Evolutionary conservation across 2,888 invertebrate genomes (phyloP).

Genomic region (Alsophila aescularia): DNA sequence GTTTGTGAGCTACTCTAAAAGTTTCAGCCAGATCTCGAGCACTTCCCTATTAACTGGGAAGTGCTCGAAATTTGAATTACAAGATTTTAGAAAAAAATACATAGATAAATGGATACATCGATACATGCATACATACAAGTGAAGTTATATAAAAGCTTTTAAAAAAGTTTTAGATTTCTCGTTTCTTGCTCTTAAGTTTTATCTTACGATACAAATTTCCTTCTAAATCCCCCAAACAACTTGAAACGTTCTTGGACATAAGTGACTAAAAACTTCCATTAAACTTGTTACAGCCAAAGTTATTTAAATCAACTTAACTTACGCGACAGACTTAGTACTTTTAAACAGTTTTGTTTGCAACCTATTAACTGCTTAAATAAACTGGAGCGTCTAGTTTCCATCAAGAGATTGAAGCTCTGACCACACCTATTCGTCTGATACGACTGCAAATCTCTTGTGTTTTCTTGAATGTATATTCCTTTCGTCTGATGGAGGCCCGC

Average conservation of each 20-base stretch:
- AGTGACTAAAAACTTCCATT: neutral
- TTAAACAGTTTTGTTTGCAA: slow-evolving; percentile 16
- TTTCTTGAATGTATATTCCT: neutral
- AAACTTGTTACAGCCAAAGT: neutral
- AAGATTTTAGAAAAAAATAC: no score
- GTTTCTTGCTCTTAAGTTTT: no score
- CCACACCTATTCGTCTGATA: neutral
- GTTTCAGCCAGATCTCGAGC: no score
- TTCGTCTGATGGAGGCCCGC: no score
- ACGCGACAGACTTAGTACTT: neutral
- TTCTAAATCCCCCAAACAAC: neutral
- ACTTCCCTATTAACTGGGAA: no score
- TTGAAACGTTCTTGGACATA: neutral
- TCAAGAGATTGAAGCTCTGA: neutral
- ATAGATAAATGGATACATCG: no score
- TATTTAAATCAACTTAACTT: slow-evolving; percentile 1
- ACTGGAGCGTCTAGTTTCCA: neutral
- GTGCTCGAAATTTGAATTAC: no score
- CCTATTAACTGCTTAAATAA: slow-evolving; percentile 10
- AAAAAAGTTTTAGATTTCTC: no score
- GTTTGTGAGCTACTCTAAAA: no score
- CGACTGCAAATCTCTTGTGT: neutral
- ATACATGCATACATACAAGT: no score
- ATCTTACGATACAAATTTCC: no score
- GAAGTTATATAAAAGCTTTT: no score